phyloP scores from a whole-genome alignment of 2,797 vertebrate species.

The Acestrorhynchus altus region DNA sequence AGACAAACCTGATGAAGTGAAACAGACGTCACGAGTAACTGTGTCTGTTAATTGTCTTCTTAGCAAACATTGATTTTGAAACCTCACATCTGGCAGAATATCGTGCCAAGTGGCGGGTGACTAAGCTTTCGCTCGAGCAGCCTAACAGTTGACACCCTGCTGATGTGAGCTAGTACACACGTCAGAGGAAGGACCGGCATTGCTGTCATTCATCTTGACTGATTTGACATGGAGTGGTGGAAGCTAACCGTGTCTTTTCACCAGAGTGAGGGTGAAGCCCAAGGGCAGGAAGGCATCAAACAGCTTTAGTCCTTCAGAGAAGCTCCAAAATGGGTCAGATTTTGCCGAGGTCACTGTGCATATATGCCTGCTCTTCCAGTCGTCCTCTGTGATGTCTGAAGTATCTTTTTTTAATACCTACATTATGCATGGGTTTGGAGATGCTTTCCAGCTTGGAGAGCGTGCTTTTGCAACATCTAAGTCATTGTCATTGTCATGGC shows the following conservation, averaged over 20 bases:
- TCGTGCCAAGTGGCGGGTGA: neutral
- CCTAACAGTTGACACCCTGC: conserved; percentile 19
- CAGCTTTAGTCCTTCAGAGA: conserved; percentile 26
- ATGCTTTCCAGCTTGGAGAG: neutral
- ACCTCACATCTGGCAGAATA: neutral
- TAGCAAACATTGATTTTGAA: neutral
- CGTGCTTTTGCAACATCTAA: neutral
- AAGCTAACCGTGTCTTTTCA: neutral
- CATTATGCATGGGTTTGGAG: no score
- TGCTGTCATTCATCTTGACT: conserved; percentile 21
- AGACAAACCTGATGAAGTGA: neutral
- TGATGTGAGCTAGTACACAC: conserved; percentile 35
- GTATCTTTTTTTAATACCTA: neutral
- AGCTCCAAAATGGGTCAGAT: conserved; percentile 18
- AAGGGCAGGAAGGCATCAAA: conserved; percentile 15
- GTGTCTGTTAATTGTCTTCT: conserved; percentile 4
- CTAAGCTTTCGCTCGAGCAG: neutral
- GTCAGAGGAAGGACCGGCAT: neutral
- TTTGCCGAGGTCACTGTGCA: neutral
- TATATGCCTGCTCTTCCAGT: neutral
- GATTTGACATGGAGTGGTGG: conserved; percentile 41
- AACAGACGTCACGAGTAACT: neutral
- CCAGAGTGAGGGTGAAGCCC: conserved; percentile 1
- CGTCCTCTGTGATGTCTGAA: neutral
- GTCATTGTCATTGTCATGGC: no score